These are phyloP conservation scores for Asteroscopus sphinx DNA, from an alignment of 2,888 invertebrate genomes.

Conservation along the genomic window DNA sequence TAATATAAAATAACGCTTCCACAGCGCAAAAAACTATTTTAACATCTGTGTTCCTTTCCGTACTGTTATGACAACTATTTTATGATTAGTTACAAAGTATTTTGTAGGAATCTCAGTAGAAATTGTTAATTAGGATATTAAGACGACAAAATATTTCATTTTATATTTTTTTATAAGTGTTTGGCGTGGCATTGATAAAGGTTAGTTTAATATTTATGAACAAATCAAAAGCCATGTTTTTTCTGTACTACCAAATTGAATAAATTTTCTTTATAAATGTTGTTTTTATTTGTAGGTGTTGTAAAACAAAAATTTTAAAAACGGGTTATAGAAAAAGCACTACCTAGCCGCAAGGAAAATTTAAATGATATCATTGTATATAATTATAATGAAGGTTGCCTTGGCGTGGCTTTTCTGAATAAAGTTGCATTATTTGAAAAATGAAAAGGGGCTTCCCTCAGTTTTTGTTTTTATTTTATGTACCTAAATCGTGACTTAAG, in stretches of 20 bases:
- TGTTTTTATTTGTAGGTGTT: slow-evolving; percentile 45
- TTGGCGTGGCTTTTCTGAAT: no score
- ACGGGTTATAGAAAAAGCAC: no score
- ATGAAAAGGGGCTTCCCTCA: no score
- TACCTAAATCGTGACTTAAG: no score
- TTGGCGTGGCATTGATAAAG: slow-evolving; percentile 7
- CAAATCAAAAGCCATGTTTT: slow-evolving; percentile 4
- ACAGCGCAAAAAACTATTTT: neutral
- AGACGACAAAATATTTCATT: slow-evolving; percentile 29
- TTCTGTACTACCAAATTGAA: slow-evolving; percentile 43
- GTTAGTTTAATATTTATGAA: neutral
- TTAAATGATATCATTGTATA: no score
- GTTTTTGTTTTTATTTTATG: no score
- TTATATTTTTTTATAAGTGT: slow-evolving; percentile 28
- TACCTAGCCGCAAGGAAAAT: no score
- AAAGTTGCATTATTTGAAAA: no score
- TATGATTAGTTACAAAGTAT: slow-evolving; percentile 17
- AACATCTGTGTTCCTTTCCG: slow-evolving; percentile 4
- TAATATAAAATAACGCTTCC: neutral
- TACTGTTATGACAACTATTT: slow-evolving; percentile 3
- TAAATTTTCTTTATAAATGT: slow-evolving; percentile 47
- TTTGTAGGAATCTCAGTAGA: slow-evolving; percentile 31
- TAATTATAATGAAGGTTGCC: no score
- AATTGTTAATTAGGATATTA: slow-evolving; percentile 36
- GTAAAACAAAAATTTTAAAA: no score